These are phyloP conservation scores for Acrossocheilus fasciatus DNA, from an alignment of 2,797 vertebrate genomes.

Conservation along the genomic window DNA sequence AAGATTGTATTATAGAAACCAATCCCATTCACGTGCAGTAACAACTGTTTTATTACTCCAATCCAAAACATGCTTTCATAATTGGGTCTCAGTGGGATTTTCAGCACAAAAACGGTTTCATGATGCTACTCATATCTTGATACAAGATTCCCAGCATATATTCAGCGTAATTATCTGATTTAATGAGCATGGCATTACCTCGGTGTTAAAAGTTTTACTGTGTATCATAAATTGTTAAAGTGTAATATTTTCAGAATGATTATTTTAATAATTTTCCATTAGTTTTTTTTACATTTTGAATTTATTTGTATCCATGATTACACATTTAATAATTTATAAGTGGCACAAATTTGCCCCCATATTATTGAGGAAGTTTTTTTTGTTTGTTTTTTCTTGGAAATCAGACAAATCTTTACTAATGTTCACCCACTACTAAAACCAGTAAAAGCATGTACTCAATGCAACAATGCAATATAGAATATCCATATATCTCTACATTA, in stretches of 20 bases:
- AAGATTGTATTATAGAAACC: constrained; percentile 28
- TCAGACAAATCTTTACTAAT: not conserved
- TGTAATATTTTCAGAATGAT: not conserved
- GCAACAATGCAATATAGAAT: not conserved
- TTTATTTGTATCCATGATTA: not conserved
- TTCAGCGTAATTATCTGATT: not conserved
- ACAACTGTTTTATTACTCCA: not conserved
- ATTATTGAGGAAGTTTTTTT: not conserved
- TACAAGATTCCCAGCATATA: not conserved
- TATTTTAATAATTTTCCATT: not conserved
- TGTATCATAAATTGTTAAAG: not conserved
- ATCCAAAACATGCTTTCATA: not conserved
- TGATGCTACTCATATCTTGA: not conserved
- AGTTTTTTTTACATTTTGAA: not conserved
- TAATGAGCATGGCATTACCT: not conserved
- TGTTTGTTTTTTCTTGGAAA: not conserved
- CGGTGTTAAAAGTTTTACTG: not conserved
- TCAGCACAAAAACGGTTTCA: not conserved
- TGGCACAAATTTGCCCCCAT: not conserved
- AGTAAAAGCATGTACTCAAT: not conserved
- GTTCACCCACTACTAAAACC: not conserved
- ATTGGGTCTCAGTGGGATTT: not conserved
- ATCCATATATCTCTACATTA: not conserved
- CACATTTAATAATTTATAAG: not conserved
- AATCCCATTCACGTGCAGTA: constrained; percentile 1